phyloP scores from a whole-genome alignment of 2,888 invertebrate species.

The Tolmerus cingulatus region DNA sequence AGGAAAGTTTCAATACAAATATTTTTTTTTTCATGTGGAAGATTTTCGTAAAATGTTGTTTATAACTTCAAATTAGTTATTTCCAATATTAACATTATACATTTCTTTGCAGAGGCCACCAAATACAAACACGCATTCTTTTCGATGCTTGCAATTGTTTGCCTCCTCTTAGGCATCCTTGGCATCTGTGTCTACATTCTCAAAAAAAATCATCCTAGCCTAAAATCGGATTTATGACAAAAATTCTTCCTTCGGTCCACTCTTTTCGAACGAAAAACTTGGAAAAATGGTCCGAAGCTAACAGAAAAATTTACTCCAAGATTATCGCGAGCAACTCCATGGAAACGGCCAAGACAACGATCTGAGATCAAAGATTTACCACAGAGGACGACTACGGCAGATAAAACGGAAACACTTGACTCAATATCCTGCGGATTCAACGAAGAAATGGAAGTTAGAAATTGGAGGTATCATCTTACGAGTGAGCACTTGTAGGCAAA shows the following conservation, averaged over 20 bases:
- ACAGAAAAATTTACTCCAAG: conserved; percentile 5
- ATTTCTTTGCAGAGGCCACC: conserved; percentile 55
- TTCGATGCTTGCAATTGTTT: conserved; percentile 59
- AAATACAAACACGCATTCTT: conserved; percentile 63
- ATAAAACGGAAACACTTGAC: conserved; percentile 45
- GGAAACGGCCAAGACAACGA: conserved; percentile 31
- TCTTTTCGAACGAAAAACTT: conserved; percentile 53
- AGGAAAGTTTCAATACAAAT: too few relatives aligned
- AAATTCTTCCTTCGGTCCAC: conserved; percentile 61
- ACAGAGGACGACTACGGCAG: neutral
- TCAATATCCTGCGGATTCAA: conserved; percentile 42
- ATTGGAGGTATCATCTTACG: conserved; percentile 64
- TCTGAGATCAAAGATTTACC: neutral
- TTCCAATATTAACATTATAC: neutral
- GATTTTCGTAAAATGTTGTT: too few relatives aligned
- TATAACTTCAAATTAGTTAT: too few relatives aligned
- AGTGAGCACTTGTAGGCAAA: conserved; percentile 60
- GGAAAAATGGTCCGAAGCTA: conserved; percentile 32
- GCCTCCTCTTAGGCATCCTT: conserved; percentile 57
- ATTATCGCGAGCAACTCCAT: neutral
- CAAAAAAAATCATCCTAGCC: conserved; percentile 55
- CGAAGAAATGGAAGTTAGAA: conserved; percentile 58
- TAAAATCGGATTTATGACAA: conserved; percentile 56
- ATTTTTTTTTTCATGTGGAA: too few relatives aligned
- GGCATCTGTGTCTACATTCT: conserved; percentile 61